Percentiles rank a stretch among this genome's conserved stretches.
phyloP scores from a whole-genome alignment of 2,888 invertebrate species.

The Tyria jacobaeae region DNA sequence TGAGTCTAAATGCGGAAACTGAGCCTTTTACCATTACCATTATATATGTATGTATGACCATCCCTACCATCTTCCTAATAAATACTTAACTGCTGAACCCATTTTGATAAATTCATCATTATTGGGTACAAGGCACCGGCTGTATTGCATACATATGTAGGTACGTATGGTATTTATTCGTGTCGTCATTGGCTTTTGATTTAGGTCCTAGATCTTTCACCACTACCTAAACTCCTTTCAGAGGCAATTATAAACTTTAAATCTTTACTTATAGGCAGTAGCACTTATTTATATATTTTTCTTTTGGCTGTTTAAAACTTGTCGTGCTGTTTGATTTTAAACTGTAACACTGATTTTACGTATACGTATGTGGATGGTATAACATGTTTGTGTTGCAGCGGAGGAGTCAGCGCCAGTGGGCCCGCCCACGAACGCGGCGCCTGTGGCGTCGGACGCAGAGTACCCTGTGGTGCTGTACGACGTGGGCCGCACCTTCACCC shows the following conservation, averaged over 20 bases:
- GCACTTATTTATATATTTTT: neutral
- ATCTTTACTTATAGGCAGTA: neutral
- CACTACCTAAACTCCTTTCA: neutral
- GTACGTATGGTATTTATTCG: slow-evolving; percentile 4
- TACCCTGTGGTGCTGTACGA: slow-evolving; percentile 50
- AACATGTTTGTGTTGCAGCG: neutral
- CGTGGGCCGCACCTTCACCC: slow-evolving; percentile 58
- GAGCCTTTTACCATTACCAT: no score
- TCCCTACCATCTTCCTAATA: no score
- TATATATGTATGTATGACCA: no score
- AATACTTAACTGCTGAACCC: no score
- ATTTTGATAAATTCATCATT: no score
- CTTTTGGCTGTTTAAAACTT: neutral
- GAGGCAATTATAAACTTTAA: neutral
- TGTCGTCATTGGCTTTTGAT: neutral
- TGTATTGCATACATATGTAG: neutral
- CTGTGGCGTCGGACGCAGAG: slow-evolving; percentile 10
- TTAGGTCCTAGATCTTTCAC: neutral
- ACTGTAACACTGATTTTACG: neutral
- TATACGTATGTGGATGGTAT: neutral
- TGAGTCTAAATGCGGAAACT: no score
- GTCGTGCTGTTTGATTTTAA: neutral
- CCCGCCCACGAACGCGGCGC: neutral
- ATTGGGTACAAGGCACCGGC: neutral
- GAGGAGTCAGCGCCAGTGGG: neutral